Conservation (phyloP, 2,113 vertebrate species). For the Chloropsis hardwickii region DNA sequence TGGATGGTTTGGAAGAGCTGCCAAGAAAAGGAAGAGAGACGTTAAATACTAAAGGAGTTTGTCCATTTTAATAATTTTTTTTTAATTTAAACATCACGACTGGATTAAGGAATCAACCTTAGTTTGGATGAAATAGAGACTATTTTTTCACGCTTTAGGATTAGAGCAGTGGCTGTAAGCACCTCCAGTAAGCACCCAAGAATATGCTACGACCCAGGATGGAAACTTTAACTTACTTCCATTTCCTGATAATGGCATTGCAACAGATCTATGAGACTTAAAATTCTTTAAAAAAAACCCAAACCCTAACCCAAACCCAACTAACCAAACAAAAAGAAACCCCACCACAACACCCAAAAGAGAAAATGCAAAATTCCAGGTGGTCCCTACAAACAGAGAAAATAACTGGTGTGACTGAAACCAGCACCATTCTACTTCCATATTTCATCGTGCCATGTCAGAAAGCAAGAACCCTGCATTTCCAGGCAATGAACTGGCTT, state of each 20-base stretch:
- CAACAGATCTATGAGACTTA: background rate
- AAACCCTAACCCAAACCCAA: accelerated
- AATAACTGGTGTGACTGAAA: background rate
- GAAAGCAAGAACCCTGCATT: background rate
- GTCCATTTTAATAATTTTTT: background rate
- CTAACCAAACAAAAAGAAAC: background rate
- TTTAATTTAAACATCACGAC: background rate
- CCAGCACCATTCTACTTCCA: background rate
- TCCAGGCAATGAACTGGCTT: background rate
- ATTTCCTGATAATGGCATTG: background rate
- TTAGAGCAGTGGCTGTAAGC: background rate
- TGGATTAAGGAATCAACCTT: background rate
- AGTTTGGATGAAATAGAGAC: background rate
- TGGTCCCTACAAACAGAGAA: background rate
- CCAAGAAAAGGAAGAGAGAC: background rate
- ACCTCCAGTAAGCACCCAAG: background rate
- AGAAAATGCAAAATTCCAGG: background rate
- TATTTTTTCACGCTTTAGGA: background rate
- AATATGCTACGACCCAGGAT: background rate
- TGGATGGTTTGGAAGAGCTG: constrained; percentile 80
- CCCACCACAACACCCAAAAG: background rate
- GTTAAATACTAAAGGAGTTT: background rate
- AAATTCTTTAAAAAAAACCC: background rate
- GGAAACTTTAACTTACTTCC: background rate
- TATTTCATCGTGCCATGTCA: background rate